Evolutionary conservation across 1,140 invertebrate species (phyloP), one percentile per base, ranked within the genome.

Genomic region (Leptinotarsa texana): DNA sequence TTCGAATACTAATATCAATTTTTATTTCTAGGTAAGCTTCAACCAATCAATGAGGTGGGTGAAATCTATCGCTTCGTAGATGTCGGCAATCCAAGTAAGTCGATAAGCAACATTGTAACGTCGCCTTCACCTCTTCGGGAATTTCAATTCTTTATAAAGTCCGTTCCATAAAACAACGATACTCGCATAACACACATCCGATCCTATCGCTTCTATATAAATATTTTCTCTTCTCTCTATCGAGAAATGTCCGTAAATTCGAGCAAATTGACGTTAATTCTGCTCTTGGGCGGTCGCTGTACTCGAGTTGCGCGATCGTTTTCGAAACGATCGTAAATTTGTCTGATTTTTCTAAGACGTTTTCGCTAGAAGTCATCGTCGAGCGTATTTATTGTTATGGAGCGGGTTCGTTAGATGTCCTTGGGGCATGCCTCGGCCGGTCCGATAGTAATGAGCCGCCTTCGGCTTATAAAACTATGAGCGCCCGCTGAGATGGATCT

Each of bases 201-300:
- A 57, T 57, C 51, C 51, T 18, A 57, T 57, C 51, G 15, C 51
- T 57, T 57, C 51, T 57, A 57, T 57, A 57, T 57, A 57, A 57
- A 57, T 57, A 57, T 57, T 57, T 57, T n/a, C 51, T 57, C 51
- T 57, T 57, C 17, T 57, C 51, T 57, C 51, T 57, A 57, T 57
- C 51, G 51, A 57, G 51, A 57, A 57, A 57, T 57, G 51, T 57
- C 51, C 51, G 51, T 57, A 57, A 57, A 57, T 57, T 57, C 51
- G 51, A 57, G 51, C 51, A 57, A 57, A 57, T 57, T 57, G 51
- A 57, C 51, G 51, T 57, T 57, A 57, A 57, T 57, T 57, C 51
- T 57, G 51, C 51, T 15, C 51, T 57, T 57, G 51, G 51, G 51
- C 51, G 51, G 51, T 57, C 51, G 51, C 51, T 15, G n/a, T 15